Evolutionary conservation across 2,888 invertebrate species (phyloP).

Genomic region (Phasia obesa): DNA sequence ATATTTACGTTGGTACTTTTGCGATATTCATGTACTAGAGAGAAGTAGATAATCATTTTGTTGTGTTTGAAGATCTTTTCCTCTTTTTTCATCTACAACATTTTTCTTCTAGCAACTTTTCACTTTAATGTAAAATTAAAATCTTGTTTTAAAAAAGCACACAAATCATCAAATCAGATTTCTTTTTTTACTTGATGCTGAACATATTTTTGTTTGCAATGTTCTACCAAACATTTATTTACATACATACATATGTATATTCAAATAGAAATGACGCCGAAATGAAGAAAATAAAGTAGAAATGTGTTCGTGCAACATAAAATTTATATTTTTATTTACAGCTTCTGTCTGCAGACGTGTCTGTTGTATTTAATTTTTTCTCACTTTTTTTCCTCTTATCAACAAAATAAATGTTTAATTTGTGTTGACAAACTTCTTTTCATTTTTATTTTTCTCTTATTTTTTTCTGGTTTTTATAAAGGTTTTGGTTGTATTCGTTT

Average conservation of each 20-base stretch:
- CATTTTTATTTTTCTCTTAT: conserved; percentile 20
- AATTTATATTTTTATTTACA: conserved; percentile 42
- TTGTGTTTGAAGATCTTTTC: too few relatives aligned
- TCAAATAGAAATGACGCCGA: conserved; percentile 55
- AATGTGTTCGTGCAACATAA: background rate
- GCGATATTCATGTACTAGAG: background rate
- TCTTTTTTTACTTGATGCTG: background rate
- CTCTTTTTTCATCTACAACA: background rate
- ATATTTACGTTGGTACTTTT: conserved; percentile 44
- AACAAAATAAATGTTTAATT: conserved; percentile 65
- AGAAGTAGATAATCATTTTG: conserved; percentile 28
- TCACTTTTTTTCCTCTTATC: conserved; percentile 48
- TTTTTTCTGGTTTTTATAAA: background rate
- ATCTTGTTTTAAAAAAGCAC: conserved; percentile 23
- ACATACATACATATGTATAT: too few relatives aligned
- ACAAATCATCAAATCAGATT: conserved; percentile 41
- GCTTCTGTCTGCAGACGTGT: conserved; percentile 42
- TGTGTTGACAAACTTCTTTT: conserved; percentile 66
- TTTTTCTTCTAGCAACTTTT: background rate
- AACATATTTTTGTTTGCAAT: conserved; percentile 32
- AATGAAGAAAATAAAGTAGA: conserved; percentile 27
- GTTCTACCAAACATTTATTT: conserved; percentile 52
- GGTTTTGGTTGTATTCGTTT: conserved; percentile 13
- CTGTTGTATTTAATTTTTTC: conserved; percentile 14
- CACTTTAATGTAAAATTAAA: conserved; percentile 21